Evolutionary conservation across 2,113 vertebrate genomes (phyloP), one percentile per base, ranked within the genome.

Genomic region (Anser cygnoides): DNA sequence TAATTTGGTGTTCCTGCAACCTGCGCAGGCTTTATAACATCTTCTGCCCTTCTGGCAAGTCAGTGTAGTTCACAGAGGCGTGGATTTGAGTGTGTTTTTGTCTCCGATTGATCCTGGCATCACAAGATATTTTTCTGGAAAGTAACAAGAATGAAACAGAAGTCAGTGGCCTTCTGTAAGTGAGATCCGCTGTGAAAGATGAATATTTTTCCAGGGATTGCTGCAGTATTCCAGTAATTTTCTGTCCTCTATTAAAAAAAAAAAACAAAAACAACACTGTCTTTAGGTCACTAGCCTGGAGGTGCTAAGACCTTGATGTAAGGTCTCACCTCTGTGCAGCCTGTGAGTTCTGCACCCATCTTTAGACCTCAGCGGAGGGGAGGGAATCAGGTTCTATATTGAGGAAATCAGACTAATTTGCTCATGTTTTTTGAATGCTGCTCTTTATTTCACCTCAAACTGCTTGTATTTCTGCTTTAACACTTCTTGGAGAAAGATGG

Each of bases 151-250:
- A 18, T 0, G 1, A 35, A 90, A 29, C 19, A 61, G 59, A 81
- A 94, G 58, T 92, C 72, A 25, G 39, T 39, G 18, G 4, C 33
- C 14, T 92, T 81, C 85, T 87, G 28, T 55, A 71, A 74, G 57
- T 50, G 65, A 84, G 87, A 84, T 93, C 18, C 35, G 19, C 10
- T 57, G 43, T 7, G 7, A 62, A 91, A 93, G 74, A 73, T 49
- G 89, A 85, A 54, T 91, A 68, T 79, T 95, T 92, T 96, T 72
- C 33, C 49, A 87, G 66, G 77, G 73, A 79, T 96, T 92, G 71
- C 52, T 82, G 70, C 77, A 79, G 61, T 54, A 25, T 87, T 92
- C 49, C 55, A 81, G 57, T 65, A 91, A 12, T 67, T 88, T 80
- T 88, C 37, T 41, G 46, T 91, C 28, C 8, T 13, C 25, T 89